Percentiles rank a stretch among this genome's conserved stretches.
These are phyloP conservation scores for Zoanthus sociatus DNA, from an alignment of 92 coral and sea anemone species.

Conservation along the genomic window DNA sequence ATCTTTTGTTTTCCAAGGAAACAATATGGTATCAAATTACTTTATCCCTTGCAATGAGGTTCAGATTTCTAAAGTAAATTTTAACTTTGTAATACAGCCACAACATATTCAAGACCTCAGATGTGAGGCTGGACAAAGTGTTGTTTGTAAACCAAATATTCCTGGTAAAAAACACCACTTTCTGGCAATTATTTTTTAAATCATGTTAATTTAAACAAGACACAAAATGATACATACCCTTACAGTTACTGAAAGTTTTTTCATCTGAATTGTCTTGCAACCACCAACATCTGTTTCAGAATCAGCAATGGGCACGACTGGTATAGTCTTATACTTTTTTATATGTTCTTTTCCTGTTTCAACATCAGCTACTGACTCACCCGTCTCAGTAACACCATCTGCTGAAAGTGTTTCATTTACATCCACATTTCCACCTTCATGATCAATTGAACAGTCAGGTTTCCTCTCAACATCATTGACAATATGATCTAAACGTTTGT, in stretches of 20 bases:
- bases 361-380: neutral
- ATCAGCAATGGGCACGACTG: slow-evolving; percentile 26
- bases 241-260: slow-evolving; percentile 23
- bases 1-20: too few relatives aligned
- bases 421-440: neutral
- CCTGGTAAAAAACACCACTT: too few relatives aligned
- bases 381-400: neutral
- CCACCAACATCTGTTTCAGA: neutral
- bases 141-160: too few relatives aligned
- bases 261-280: slow-evolving; percentile 31
- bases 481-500: neutral
- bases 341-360: neutral
- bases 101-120: too few relatives aligned
- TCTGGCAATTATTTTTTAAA: too few relatives aligned
- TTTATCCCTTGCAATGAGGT: too few relatives aligned
- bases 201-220: neutral
- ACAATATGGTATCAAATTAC: too few relatives aligned
- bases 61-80: too few relatives aligned
- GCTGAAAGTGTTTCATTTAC: neutral
- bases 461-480: neutral
- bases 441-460: neutral
- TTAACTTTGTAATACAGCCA: too few relatives aligned
- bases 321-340: neutral
- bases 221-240: slow-evolving; percentile 12
- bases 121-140: too few relatives aligned